Percentiles rank a stretch among this genome's conserved stretches.
phyloP scores from a whole-genome alignment of 92 coral and sea anemone species.

The Epizoanthus ramosus region DNA sequence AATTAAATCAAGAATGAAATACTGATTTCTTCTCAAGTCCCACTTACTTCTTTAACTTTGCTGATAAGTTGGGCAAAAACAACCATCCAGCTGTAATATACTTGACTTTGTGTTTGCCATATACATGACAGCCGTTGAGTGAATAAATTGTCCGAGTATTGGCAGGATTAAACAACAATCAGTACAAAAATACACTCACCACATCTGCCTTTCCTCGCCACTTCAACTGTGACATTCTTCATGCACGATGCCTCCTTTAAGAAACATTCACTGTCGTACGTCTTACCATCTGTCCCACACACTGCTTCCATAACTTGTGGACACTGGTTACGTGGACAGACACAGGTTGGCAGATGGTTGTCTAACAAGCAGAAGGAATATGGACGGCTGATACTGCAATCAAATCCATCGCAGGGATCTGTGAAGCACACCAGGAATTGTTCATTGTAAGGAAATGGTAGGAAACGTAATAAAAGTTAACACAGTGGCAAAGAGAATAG shows the following conservation, averaged over 20 bases:
- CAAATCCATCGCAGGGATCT: constrained; percentile 31
- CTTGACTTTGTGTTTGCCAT: too few relatives aligned
- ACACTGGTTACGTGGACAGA: constrained; percentile 32
- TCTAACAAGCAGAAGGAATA: constrained; percentile 23
- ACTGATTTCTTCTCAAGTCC: too few relatives aligned
- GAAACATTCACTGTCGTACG: constrained; percentile 29
- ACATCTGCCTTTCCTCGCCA: constrained; percentile 17
- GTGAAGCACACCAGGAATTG: not conserved
- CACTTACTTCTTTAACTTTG: too few relatives aligned
- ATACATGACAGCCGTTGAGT: too few relatives aligned
- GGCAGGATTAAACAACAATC: too few relatives aligned
- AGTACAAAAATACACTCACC: constrained; percentile 3
- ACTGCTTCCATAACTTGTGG: constrained; percentile 2
- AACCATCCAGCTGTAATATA: too few relatives aligned
- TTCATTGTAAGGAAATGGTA: not conserved
- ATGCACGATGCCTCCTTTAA: constrained; percentile 32
- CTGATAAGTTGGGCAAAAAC: too few relatives aligned
- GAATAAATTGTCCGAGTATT: too few relatives aligned
- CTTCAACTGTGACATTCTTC: constrained; percentile 31
- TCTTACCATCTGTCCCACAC: constrained; percentile 36
- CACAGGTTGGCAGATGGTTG: constrained; percentile 14
- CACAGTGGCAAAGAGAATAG: not conserved
- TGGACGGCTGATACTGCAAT: constrained; percentile 19
- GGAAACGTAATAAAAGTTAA: not conserved
- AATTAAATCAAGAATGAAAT: too few relatives aligned